A percentile compares a stretch with the other conserved stretches of the same genome.
These are phyloP conservation scores for Crypturellus undulatus DNA, from an alignment of 2,113 vertebrate species.

Conservation along the genomic window DNA sequence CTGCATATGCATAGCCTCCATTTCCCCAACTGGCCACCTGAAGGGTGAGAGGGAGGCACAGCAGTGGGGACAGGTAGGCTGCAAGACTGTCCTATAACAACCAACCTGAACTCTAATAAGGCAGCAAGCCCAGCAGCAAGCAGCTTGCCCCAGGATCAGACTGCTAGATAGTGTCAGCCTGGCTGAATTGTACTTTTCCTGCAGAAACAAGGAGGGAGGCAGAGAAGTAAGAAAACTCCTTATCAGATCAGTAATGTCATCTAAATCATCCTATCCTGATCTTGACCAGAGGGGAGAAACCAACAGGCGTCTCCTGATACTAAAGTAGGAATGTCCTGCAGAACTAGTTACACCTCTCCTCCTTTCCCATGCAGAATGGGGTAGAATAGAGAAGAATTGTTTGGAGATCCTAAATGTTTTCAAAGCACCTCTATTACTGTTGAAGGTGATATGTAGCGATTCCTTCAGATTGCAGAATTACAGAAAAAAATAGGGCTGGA, in stretches of 20 bases:
- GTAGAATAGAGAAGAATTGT: neutral
- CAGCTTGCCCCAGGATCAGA: neutral
- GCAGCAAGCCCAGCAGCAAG: fast-evolving
- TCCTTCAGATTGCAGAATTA: neutral
- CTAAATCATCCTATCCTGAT: neutral
- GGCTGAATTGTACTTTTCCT: neutral
- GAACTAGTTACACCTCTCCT: slow-evolving; percentile 13
- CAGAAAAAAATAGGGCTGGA: neutral
- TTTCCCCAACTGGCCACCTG: neutral
- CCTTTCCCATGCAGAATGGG: neutral
- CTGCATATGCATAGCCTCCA: fast-evolving
- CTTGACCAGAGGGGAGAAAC: neutral
- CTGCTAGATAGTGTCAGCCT: neutral
- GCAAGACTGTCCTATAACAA: neutral
- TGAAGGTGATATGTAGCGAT: neutral
- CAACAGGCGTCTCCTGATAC: neutral
- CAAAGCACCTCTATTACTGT: neutral
- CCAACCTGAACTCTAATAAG: neutral
- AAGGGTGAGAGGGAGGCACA: neutral
- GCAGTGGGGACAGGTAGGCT: neutral
- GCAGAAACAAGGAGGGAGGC: neutral
- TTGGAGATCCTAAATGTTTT: slow-evolving; percentile 11
- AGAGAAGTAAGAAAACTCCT: neutral
- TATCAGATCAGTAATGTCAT: slow-evolving; percentile 1
- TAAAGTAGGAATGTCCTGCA: slow-evolving; percentile 3